phyloP scores from a whole-genome alignment of 2,797 vertebrate genomes.

The Zonotrichia albicollis region DNA sequence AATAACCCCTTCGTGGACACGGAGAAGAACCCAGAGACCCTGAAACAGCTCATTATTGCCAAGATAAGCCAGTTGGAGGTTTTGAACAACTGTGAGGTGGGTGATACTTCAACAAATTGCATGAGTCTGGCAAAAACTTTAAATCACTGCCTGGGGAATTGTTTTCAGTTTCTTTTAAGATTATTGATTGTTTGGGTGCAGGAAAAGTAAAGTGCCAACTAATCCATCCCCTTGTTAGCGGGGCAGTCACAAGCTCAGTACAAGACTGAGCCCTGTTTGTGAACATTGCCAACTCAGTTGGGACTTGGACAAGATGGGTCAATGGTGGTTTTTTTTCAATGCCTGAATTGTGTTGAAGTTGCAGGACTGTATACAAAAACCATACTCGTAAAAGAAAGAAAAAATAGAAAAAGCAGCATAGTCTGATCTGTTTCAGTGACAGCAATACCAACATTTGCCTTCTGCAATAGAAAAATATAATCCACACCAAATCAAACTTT shows the following conservation, averaged over 20 bases:
- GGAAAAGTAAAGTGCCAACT: not conserved
- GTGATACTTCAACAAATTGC: not conserved
- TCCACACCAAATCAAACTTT: not conserved
- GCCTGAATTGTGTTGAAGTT: not conserved
- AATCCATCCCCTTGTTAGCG: not conserved
- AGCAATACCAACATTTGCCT: not conserved
- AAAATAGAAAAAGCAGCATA: not conserved
- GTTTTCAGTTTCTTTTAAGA: not conserved
- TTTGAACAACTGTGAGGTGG: constrained; percentile 82
- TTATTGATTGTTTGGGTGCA: not conserved
- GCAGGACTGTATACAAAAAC: not conserved
- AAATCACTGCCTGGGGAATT: not conserved
- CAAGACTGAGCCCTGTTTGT: not conserved
- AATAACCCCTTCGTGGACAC: constrained; percentile 80
- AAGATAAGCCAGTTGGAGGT: constrained; percentile 79
- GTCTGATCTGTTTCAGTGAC: not conserved
- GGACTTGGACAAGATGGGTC: not conserved
- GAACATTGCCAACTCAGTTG: not conserved
- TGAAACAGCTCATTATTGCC: constrained; percentile 86
- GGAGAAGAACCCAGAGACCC: constrained; percentile 76
- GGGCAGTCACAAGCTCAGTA: not conserved
- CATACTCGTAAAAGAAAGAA: not conserved
- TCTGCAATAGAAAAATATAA: not conserved
- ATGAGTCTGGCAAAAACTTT: not conserved
- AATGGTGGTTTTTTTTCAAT: not conserved